Percentiles rank a stretch among this genome's conserved stretches.
Evolutionary conservation across 1,140 invertebrate genomes (phyloP).

Genomic region (Nixonia krombeini): DNA sequence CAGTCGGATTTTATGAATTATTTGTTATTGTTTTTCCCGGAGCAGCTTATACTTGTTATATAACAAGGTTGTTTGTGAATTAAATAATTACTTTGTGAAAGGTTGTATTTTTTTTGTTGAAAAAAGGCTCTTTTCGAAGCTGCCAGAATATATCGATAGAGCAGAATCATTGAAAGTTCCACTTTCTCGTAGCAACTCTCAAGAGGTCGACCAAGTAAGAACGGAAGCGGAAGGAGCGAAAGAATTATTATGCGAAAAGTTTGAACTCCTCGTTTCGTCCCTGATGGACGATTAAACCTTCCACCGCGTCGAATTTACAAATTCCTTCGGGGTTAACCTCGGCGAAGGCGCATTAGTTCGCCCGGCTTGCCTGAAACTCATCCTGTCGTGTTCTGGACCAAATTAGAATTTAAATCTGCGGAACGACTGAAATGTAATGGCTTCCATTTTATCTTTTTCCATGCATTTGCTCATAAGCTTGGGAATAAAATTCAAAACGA

Average conservation of each 20-base stretch:
- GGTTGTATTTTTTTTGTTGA: too few relatives aligned
- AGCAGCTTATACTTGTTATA: too few relatives aligned
- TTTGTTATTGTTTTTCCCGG: too few relatives aligned
- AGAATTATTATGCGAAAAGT: slow-evolving; percentile 66
- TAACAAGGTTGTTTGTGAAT: too few relatives aligned
- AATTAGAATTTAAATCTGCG: slow-evolving; percentile 56
- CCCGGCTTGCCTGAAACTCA: too few relatives aligned
- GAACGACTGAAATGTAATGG: slow-evolving; percentile 12
- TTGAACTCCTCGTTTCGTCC: slow-evolving; percentile 55
- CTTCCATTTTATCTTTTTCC: not conserved
- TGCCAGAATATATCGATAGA: not conserved
- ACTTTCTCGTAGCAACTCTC: not conserved
- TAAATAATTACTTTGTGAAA: too few relatives aligned
- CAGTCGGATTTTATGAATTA: too few relatives aligned
- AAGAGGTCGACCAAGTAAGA: slow-evolving; percentile 4
- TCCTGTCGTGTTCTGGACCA: not conserved
- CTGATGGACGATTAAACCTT: slow-evolving; percentile 66
- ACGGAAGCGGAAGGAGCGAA: slow-evolving; percentile 23
- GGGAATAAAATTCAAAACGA: not conserved
- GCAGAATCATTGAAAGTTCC: slow-evolving; percentile 1
- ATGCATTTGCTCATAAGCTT: not conserved
- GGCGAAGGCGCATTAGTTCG: slow-evolving; percentile 26
- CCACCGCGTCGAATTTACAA: slow-evolving; percentile 61
- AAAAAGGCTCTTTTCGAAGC: too few relatives aligned
- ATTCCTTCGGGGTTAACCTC: slow-evolving; percentile 52